phyloP scores from a whole-genome alignment of 2,797 vertebrate genomes.

The Gobionotothen gibberifrons region DNA sequence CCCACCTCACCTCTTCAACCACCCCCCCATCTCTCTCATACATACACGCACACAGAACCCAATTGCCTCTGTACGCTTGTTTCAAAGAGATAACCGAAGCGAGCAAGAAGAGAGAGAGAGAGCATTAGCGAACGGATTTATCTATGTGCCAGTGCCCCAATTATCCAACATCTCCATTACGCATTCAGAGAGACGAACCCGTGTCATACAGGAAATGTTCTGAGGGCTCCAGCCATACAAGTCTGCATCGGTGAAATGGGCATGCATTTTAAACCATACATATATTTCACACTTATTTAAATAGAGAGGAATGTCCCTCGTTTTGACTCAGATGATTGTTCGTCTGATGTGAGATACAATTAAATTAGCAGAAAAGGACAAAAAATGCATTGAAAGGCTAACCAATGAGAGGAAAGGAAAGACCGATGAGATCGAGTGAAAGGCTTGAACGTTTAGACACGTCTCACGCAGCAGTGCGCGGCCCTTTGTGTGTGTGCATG shows the following conservation, averaged over 20 bases:
- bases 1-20: background rate
- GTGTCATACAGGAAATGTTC: constrained; percentile 61
- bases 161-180: constrained; percentile 79
- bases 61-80: constrained; percentile 65
- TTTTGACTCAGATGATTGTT: constrained; percentile 28
- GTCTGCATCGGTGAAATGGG: constrained; percentile 34
- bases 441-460: constrained; percentile 3
- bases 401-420: background rate
- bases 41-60: constrained; percentile 50
- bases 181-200: constrained; percentile 67
- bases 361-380: constrained; percentile 5
- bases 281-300: constrained; percentile 63
- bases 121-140: constrained; percentile 70
- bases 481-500: constrained; percentile 32
- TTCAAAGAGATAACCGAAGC: constrained; percentile 77
- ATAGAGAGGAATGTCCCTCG: constrained; percentile 20
- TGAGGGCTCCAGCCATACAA: constrained; percentile 52
- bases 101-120: constrained; percentile 45
- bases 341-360: constrained; percentile 22
- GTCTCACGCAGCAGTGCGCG: constrained; percentile 13
- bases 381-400: constrained; percentile 3
- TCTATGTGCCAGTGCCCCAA: constrained; percentile 78
- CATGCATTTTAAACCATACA: constrained; percentile 48
- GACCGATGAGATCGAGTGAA: constrained; percentile 2
- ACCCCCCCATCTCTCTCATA: constrained; percentile 12